Evolutionary conservation across 1,140 invertebrate species (phyloP).

Genomic region (Drosophila quadrilineata): DNA sequence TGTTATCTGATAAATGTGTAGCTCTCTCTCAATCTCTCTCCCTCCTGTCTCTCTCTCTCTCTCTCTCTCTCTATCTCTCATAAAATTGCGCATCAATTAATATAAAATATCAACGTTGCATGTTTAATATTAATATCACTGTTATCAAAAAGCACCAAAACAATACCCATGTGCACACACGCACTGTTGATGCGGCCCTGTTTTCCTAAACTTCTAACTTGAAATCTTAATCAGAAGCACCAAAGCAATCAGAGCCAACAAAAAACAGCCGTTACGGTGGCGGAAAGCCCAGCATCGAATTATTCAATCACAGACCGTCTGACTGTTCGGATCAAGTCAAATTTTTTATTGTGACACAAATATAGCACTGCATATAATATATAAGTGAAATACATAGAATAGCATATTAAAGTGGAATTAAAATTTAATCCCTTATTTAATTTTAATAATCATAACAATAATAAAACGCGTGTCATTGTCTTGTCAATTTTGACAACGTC

Average conservation of each 20-base stretch:
- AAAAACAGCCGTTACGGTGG: conserved; percentile 63
- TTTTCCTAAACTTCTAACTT: not conserved
- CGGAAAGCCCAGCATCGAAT: conserved; percentile 45
- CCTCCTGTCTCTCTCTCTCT: not conserved
- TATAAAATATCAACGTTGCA: conserved; percentile 13
- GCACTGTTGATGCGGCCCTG: not conserved
- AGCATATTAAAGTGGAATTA: conserved; percentile 1
- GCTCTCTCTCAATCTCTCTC: not conserved
- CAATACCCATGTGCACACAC: conserved; percentile 1
- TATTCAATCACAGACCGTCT: conserved; percentile 71
- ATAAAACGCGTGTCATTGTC: conserved; percentile 16
- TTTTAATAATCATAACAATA: not conserved
- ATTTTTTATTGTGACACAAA: conserved; percentile 1
- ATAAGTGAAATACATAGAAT: not conserved
- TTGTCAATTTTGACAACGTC: conserved; percentile 43
- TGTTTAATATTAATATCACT: conserved; percentile 24
- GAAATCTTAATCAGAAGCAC: conserved; percentile 33
- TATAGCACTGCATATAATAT: not conserved
- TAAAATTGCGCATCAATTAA: conserved; percentile 63
- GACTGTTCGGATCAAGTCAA: conserved; percentile 48
- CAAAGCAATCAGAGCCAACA: conserved; percentile 22
- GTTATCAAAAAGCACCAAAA: conserved; percentile 31
- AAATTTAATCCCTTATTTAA: too few species aligned
- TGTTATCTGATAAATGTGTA: conserved; percentile 42
- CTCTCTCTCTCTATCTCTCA: not conserved